Evolutionary conservation across 2,888 invertebrate species (phyloP).

Genomic region (Pachliopta kotzebuea): DNA sequence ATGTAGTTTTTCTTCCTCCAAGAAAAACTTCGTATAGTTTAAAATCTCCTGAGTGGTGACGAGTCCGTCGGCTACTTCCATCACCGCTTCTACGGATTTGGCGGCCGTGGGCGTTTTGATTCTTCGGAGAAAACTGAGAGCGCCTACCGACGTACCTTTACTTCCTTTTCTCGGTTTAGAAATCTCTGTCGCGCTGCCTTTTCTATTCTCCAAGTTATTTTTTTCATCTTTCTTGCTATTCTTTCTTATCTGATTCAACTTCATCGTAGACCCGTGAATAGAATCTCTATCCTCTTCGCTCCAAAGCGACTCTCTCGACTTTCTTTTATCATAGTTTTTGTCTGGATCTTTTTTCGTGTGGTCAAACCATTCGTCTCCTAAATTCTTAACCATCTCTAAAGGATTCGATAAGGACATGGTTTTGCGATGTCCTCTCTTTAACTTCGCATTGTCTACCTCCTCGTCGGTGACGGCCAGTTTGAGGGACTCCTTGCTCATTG

Average conservation of each 20-base stretch:
- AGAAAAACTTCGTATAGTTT: slow-evolving; percentile 60
- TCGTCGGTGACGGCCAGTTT: slow-evolving; percentile 73
- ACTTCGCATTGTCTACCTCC: slow-evolving; percentile 57
- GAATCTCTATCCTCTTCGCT: slow-evolving; percentile 74
- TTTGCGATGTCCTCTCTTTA: slow-evolving; percentile 70
- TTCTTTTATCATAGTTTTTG: slow-evolving; percentile 65
- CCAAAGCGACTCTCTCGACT: slow-evolving; percentile 74
- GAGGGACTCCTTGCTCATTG: slow-evolving; percentile 72
- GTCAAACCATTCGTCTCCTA: slow-evolving; percentile 75
- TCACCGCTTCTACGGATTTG: slow-evolving; percentile 65
- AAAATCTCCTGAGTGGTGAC: slow-evolving; percentile 59
- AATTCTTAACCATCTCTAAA: slow-evolving; percentile 66
- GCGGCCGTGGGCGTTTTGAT: slow-evolving; percentile 66
- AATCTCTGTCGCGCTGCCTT: slow-evolving; percentile 57
- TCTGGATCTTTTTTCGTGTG: slow-evolving; percentile 62
- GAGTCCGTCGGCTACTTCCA: slow-evolving; percentile 55
- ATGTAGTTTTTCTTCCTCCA: slow-evolving; percentile 67
- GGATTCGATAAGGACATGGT: slow-evolving; percentile 76
- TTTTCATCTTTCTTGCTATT: slow-evolving; percentile 70
- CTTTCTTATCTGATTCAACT: slow-evolving; percentile 62
- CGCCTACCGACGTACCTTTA: slow-evolving; percentile 69
- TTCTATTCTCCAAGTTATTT: slow-evolving; percentile 51
- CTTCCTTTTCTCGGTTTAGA: slow-evolving; percentile 67
- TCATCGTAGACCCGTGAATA: slow-evolving; percentile 61
- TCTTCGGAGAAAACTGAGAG: slow-evolving; percentile 65